These are phyloP conservation scores for Megathymus violae DNA, from an alignment of 1,140 invertebrate genomes.

Conservation along the genomic window DNA sequence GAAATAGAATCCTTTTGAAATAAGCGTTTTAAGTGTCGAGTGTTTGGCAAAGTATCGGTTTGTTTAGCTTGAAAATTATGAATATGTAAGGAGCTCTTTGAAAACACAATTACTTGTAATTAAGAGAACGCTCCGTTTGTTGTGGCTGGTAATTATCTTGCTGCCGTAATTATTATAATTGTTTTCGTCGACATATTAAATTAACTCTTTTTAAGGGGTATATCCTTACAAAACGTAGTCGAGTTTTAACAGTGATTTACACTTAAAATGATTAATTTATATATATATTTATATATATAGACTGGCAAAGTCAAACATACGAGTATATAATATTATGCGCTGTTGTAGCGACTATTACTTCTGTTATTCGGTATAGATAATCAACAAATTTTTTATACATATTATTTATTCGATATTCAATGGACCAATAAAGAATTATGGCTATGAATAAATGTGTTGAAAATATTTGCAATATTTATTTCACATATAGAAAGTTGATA, in stretches of 20 bases:
- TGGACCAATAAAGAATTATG: too few relatives aligned
- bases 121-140: slow-evolving; percentile 63
- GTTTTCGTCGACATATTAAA: slow-evolving; percentile 72
- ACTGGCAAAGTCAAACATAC: too few relatives aligned
- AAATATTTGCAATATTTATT: too few relatives aligned
- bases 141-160: slow-evolving; percentile 70
- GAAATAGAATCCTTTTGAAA: neutral
- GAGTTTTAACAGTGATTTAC: neutral
- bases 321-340: too few relatives aligned
- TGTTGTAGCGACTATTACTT: too few relatives aligned
- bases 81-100: slow-evolving; percentile 66
- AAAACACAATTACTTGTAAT: slow-evolving; percentile 73
- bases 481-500: too few relatives aligned
- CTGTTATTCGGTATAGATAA: too few relatives aligned
- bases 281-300: too few relatives aligned
- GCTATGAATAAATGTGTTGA: too few relatives aligned
- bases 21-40: slow-evolving; percentile 24
- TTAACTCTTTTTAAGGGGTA: slow-evolving; percentile 65
- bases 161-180: slow-evolving; percentile 79
- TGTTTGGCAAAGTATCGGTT: slow-evolving; percentile 43
- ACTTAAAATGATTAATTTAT: too few relatives aligned
- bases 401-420: too few relatives aligned
- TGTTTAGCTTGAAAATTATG: slow-evolving; percentile 57
- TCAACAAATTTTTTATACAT: too few relatives aligned
- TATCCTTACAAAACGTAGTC: neutral